Evolutionary conservation across 2,888 invertebrate species (phyloP), one percentile per base, ranked within the genome.

Genomic region (Apamea epomidion): DNA sequence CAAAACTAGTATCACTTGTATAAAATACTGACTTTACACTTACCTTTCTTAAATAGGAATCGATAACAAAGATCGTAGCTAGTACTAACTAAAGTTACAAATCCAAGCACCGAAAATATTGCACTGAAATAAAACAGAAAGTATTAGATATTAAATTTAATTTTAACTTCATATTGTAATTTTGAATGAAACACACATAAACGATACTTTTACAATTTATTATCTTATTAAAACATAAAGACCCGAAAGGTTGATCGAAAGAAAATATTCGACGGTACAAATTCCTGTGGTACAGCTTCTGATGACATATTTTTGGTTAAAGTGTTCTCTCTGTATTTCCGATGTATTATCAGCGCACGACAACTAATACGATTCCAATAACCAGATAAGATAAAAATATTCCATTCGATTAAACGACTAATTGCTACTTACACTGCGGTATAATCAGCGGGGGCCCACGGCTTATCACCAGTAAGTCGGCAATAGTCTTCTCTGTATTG

Each of bases 61-160:
- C 89, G 90, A 62, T 92, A 88, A 60, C 83, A 84, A 32, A 94
- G 71, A 82, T 94, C 95, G 71, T 94, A 94, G 25, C 79, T 75
- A 3, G 94, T 94, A 72, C 93, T 92, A 10, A 93, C 8, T 45
- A 92, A 6, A n/a, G 92, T 93, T 0, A 94, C 62, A 10, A 92
- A 60, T 10, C 89, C 92, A 29, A 94, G 85, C 18, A 86, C 37
- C 21, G 89, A 81, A 74, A 86, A 81, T 48, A 86, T 45, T 2
- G 10, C 78, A 37, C 88, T 88, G 69, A 65, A 86, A 84, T 14
- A n/a, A 78, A 78, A 82, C 3, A 72, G 1, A 25, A 29, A 18
- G 16, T 2, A 2, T 68, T 84, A 48, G 8, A 71, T 25, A 51
- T 12, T 25, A 6, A 18, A 18, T 51, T 18, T 51, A 51, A 51